Evolutionary conservation across 2,888 invertebrate species (phyloP).

Genomic region (Aphelenchoides bicaudatus): DNA sequence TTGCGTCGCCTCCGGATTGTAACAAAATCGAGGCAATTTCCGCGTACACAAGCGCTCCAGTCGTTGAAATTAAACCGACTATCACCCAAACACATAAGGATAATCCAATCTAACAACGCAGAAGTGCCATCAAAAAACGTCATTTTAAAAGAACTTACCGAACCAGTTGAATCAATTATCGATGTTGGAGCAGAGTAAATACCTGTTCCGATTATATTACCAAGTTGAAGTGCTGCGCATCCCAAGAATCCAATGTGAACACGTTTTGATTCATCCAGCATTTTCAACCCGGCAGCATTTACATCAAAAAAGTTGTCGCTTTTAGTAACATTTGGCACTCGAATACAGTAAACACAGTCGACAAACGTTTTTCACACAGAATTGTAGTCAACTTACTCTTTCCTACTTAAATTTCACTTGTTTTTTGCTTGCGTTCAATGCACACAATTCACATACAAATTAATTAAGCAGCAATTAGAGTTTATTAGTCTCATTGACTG

Average conservation of each 20-base stretch:
- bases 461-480: no score
- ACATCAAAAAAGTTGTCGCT: no score
- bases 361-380: no score
- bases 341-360: no score
- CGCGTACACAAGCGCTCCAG: background rate
- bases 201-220: background rate
- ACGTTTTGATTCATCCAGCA: no score
- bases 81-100: background rate
- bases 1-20: slow-evolving; percentile 1
- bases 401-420: no score
- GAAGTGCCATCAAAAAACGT: background rate
- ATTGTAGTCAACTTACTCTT: no score
- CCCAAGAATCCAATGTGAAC: slow-evolving; percentile 1
- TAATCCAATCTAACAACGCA: background rate
- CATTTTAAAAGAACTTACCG: background rate
- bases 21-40: background rate
- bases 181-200: background rate
- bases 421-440: no score
- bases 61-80: background rate
- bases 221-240: background rate
- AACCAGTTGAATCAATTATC: background rate
- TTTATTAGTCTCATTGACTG: no score
- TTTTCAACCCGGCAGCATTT: no score
- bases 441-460: no score
- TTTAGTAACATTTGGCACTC: no score